Conservation (phyloP, 2,888 invertebrate genomes). For the Biston stratarius region DNA sequence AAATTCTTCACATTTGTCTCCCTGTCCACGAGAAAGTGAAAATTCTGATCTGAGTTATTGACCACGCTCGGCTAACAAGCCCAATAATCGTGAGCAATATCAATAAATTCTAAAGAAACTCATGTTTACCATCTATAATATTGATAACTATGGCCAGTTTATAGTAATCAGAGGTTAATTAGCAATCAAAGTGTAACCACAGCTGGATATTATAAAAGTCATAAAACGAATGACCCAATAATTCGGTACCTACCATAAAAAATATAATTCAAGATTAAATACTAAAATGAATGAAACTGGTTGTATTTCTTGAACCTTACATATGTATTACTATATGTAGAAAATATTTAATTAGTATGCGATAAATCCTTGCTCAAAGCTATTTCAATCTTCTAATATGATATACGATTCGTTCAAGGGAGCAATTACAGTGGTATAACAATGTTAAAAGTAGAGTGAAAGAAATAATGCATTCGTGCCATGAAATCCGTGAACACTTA, state of each 20-base stretch:
- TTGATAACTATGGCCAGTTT: conserved; percentile 53
- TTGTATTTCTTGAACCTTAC: conserved; percentile 19
- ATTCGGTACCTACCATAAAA: conserved; percentile 17
- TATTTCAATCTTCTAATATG: conserved; percentile 72
- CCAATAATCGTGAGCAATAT: conserved; percentile 45
- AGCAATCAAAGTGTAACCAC: conserved; percentile 52
- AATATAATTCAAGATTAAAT: conserved; percentile 24
- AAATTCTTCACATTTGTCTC: conserved; percentile 74
- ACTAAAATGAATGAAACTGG: conserved; percentile 28
- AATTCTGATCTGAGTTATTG: conserved; percentile 59
- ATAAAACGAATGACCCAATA: conserved; percentile 30
- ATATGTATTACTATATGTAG: conserved; percentile 42
- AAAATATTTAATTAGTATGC: conserved; percentile 61
- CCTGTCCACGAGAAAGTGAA: conserved; percentile 61
- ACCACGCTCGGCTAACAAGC: conserved; percentile 48
- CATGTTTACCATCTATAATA: conserved; percentile 42
- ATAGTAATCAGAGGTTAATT: conserved; percentile 62
- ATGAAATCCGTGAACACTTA: conserved; percentile 71
- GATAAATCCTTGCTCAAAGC: conserved; percentile 62
- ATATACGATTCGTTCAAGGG: conserved; percentile 80
- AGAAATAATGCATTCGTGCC: conserved; percentile 59
- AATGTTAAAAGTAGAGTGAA: conserved; percentile 62
- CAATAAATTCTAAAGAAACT: conserved; percentile 39
- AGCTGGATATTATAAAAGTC: conserved; percentile 43
- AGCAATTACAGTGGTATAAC: conserved; percentile 68